A percentile compares a stretch with the other conserved stretches of the same genome.
phyloP scores from a whole-genome alignment of 2,113 vertebrate genomes.

The Ameiurus melas region DNA sequence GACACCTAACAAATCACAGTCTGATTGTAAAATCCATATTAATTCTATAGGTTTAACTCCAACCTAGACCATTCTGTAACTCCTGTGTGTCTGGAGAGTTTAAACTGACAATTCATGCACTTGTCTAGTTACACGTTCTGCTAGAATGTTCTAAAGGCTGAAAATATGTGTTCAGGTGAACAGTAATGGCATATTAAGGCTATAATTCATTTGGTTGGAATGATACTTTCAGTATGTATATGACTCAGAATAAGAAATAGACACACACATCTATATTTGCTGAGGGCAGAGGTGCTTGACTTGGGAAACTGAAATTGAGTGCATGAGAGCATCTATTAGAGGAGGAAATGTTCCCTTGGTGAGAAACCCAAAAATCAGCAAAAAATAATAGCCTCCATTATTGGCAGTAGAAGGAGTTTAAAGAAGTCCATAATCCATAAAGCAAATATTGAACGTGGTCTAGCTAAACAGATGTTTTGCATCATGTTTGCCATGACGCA shows the following conservation, averaged over 20 bases:
- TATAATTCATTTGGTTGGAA: neutral
- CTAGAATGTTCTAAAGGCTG: neutral
- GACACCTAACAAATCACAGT: neutral
- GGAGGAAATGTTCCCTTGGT: neutral
- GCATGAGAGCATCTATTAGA: neutral
- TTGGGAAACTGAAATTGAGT: neutral
- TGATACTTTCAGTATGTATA: neutral
- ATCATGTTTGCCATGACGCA: neutral
- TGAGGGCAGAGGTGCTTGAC: neutral
- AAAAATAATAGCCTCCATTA: neutral
- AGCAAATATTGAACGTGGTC: neutral
- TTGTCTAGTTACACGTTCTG: neutral
- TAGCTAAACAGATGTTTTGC: slow-evolving; percentile 16
- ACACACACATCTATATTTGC: neutral
- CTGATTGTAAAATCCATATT: neutral
- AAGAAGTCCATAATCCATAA: slow-evolving; percentile 2
- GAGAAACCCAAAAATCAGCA: slow-evolving; percentile 17
- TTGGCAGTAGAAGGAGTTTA: neutral
- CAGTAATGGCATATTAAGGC: neutral
- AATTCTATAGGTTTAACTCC: neutral
- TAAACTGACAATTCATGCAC: neutral
- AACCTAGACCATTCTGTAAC: neutral
- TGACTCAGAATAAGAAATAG: neutral
- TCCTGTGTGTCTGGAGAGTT: neutral
- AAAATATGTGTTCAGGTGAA: neutral